phyloP scores from a whole-genome alignment of 2,113 vertebrate species.

The Nycticebus coucang region DNA sequence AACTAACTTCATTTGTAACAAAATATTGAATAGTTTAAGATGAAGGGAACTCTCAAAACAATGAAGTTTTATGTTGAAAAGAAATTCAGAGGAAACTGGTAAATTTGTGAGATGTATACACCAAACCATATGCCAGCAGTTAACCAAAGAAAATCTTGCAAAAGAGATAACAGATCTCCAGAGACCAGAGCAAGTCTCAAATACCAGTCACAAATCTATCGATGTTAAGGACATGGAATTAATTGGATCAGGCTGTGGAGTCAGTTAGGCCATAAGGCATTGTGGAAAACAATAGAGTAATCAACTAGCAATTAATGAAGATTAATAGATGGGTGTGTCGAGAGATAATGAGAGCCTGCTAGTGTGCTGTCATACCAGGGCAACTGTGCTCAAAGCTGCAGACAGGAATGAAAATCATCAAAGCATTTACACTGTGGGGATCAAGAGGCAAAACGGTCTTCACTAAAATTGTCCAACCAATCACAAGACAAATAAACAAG shows the following conservation, averaged over 20 bases:
- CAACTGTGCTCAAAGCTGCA: not conserved
- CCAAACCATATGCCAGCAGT: too few relatives aligned
- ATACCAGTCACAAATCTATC: too few relatives aligned
- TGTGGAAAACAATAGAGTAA: not conserved
- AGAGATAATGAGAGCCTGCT: not conserved
- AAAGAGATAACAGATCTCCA: too few relatives aligned
- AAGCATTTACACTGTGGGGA: not conserved
- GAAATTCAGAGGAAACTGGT: too few relatives aligned
- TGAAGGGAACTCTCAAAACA: too few relatives aligned
- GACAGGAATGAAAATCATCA: not conserved
- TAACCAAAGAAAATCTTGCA: too few relatives aligned
- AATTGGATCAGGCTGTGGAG: not conserved
- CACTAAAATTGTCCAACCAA: not conserved
- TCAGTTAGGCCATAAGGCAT: not conserved
- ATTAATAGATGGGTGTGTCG: not conserved
- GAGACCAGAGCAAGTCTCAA: too few relatives aligned
- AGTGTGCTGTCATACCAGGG: not conserved
- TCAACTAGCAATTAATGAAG: not conserved
- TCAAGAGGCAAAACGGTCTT: rapidly evolving
- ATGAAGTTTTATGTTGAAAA: too few relatives aligned
- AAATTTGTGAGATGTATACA: too few relatives aligned
- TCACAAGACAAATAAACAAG: not conserved
- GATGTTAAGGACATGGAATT: too few relatives aligned
- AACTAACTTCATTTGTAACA: not conserved
- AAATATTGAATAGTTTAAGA: too few relatives aligned